phyloP scores from a whole-genome alignment of 2,888 invertebrate genomes.

The Drosophila subquinaria region DNA sequence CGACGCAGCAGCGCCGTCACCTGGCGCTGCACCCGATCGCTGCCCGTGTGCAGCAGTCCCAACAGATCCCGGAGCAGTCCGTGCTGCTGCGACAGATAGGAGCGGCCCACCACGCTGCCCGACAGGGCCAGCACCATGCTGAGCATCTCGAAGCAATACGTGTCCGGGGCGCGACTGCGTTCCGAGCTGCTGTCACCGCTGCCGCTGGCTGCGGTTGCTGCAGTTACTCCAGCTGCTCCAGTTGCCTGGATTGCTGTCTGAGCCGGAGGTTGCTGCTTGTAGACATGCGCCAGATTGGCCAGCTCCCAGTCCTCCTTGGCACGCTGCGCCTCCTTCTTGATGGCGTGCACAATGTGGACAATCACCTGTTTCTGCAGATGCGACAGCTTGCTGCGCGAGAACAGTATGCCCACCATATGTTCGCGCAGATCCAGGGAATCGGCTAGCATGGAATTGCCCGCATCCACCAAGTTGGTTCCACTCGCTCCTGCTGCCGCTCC shows the following conservation, averaged over 20 bases:
- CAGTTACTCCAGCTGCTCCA: conserved; percentile 46
- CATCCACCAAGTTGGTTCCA: too few relatives aligned
- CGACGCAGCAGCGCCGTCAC: conserved; percentile 93
- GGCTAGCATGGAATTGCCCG: conserved; percentile 78
- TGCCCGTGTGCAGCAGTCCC: conserved; percentile 95
- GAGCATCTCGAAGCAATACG: conserved; percentile 99
- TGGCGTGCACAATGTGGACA: conserved; percentile 95
- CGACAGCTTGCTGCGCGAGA: conserved; percentile 96
- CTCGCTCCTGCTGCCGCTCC: conserved; percentile 9
- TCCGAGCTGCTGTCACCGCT: conserved; percentile 82
- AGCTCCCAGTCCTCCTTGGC: conserved; percentile 97
- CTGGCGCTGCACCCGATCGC: conserved; percentile 97
- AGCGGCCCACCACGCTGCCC: conserved; percentile 95
- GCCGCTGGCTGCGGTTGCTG: conserved; percentile 54
- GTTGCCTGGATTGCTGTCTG: conserved; percentile 56
- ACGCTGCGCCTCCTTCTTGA: conserved; percentile 93
- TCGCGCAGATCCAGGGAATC: conserved; percentile 92
- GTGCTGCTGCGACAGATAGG: conserved; percentile 95
- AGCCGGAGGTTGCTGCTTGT: conserved; percentile 66
- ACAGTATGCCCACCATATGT: conserved; percentile 98
- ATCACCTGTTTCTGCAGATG: conserved; percentile 97
- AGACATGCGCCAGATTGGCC: conserved; percentile 83
- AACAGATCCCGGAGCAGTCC: conserved; percentile 94
- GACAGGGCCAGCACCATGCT: conserved; percentile 97
- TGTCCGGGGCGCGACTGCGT: conserved; percentile 87